Evolutionary conservation across 2,113 vertebrate genomes (phyloP), one percentile per base, ranked within the genome.

Genomic region (Entomyzon cyanotis): DNA sequence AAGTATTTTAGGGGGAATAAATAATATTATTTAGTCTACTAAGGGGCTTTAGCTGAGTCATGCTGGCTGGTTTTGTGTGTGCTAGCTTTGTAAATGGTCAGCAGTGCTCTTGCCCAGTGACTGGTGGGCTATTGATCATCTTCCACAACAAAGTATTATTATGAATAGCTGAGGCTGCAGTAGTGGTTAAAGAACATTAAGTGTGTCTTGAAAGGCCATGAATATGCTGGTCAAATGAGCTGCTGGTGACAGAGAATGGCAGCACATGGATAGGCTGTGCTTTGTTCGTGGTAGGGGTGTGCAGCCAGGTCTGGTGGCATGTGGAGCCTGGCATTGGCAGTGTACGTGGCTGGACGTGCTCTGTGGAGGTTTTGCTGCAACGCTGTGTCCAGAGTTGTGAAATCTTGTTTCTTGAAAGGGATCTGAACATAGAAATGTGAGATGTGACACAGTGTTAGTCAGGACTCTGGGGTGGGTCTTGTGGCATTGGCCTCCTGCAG

Each of bases 271-370:
- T 12, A 64, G 63, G 44, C 35, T 84, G 33, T 2, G 3, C 44
- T 73, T 50, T 64, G 12, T 28, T 63, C 49, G 55, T 76, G 35
- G 35, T 62, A 46, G 35, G 67, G 22, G 4, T 59, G 42, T 73
- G 39, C 2, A 2, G 41, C 73, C 18, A 27, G 21, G 15, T 63
- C n/a, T 2, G 0, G 15, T 50, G 39, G n/a, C 2, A 0, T 46
- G 7, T 8, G 20, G 69, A 7, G n/a, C 41, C 5, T 12, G 16
- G 20, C 28, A 15, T 30, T 2, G 5, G 30, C 4, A 5, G 24
- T 1, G 1, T 17, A 62, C 2, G 0, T 67, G 80, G 18, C 42
- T 24, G 8, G 39, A 35, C 2, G 0, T 37, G 44, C 17, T 68
- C 68, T 30, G 6, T 14, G 10, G 9, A 65, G 27, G 14, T 64